phyloP scores from a whole-genome alignment of 2,797 vertebrate genomes.

The Labeo calbasu region DNA sequence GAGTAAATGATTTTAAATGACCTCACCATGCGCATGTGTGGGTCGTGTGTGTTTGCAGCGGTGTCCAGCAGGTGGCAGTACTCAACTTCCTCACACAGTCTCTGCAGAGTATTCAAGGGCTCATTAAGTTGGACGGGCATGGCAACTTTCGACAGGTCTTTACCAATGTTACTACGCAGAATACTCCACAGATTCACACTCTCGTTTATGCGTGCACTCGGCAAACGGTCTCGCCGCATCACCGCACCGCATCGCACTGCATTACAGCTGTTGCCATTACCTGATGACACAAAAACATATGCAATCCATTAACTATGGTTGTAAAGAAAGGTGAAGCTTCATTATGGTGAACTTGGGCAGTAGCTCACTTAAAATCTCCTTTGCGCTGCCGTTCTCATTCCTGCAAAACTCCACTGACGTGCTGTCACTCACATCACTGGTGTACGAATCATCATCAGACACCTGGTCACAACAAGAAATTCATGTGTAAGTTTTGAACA shows the following conservation, averaged over 20 bases:
- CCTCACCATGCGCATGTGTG: slow-evolving; percentile 90
- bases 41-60: slow-evolving; percentile 79
- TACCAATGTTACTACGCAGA: slow-evolving; percentile 95
- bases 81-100: slow-evolving; percentile 94
- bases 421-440: slow-evolving; percentile 95
- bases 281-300: slow-evolving; percentile 34
- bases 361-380: slow-evolving; percentile 70
- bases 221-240: slow-evolving; percentile 77
- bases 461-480: slow-evolving; percentile 74
- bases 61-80: slow-evolving; percentile 92
- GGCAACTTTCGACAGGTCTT: slow-evolving; percentile 96
- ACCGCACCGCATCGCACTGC: slow-evolving; percentile 27
- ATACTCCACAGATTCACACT: slow-evolving; percentile 96
- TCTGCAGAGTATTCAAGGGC: slow-evolving; percentile 92
- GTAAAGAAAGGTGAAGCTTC: neutral
- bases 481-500: neutral
- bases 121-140: slow-evolving; percentile 97
- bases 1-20: neutral
- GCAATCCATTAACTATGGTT: neutral
- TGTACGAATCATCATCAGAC: slow-evolving; percentile 95
- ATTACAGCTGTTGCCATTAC: slow-evolving; percentile 58
- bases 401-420: slow-evolving; percentile 91
- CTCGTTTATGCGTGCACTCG: slow-evolving; percentile 82
- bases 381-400: slow-evolving; percentile 84
- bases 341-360: neutral